Evolutionary conservation across 2,113 vertebrate genomes (phyloP).

Genomic region (Microcebus griseorufus): DNA sequence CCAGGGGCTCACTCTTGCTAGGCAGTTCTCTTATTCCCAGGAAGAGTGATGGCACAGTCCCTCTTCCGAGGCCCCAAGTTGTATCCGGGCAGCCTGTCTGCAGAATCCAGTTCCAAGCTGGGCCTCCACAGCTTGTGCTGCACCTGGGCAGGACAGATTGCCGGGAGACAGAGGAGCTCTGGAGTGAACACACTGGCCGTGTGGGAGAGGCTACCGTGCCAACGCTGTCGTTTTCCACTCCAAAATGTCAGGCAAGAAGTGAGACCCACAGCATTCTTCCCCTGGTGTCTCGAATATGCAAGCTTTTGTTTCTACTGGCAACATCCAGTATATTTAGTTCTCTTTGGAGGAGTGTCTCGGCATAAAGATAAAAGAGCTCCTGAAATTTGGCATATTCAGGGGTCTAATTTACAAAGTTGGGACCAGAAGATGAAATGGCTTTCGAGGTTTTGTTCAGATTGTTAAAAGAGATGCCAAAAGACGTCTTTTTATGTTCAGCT

Average conservation of each 20-base stretch:
- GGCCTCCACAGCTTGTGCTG: neutral
- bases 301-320: neutral
- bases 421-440: constrained; percentile 47
- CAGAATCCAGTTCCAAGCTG: neutral
- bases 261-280: neutral
- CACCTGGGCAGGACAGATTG: neutral
- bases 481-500: neutral
- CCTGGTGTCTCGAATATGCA: neutral
- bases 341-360: neutral
- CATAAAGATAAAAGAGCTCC: constrained; percentile 3
- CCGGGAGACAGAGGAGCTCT: neutral
- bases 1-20: neutral
- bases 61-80: neutral
- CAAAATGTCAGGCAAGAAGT: constrained; percentile 43
- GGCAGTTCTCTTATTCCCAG: neutral
- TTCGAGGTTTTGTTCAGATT: constrained; percentile 73
- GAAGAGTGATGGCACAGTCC: neutral
- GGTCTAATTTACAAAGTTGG: constrained; percentile 15
- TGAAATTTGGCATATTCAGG: neutral
- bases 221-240: constrained; percentile 51
- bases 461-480: constrained; percentile 60
- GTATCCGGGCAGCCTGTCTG: neutral
- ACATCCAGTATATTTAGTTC: neutral
- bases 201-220: constrained; percentile 29
- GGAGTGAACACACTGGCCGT: constrained; percentile 26